Conservation (phyloP, 2,888 invertebrate genomes). For the Leptopterna dolabrata region DNA sequence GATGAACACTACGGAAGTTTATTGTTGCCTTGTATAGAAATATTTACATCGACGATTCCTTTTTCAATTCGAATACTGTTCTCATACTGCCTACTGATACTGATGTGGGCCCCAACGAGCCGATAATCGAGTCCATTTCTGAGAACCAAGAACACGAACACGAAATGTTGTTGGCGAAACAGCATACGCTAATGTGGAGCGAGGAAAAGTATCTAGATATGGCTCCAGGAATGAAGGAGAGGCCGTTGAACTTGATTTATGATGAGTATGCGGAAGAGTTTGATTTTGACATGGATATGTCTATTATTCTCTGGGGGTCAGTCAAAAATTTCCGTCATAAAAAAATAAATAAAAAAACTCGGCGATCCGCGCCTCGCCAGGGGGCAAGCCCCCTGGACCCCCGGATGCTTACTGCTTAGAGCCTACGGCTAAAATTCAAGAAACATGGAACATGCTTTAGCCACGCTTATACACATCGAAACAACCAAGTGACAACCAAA, state of each 20-base stretch:
- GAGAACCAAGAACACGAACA: background rate
- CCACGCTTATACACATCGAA: too few relatives aligned
- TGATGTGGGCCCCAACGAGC: background rate
- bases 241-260: background rate
- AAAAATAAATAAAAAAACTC: too few relatives aligned
- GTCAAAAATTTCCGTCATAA: too few relatives aligned
- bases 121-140: slow-evolving; percentile 5
- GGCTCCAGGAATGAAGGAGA: background rate
- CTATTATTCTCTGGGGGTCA: too few relatives aligned
- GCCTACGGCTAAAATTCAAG: too few relatives aligned
- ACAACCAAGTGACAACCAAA: too few relatives aligned
- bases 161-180: background rate
- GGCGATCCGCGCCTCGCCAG: too few relatives aligned
- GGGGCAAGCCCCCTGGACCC: too few relatives aligned
- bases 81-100: background rate
- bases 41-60: background rate
- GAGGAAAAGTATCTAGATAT: slow-evolving; percentile 10
- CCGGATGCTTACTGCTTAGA: too few relatives aligned
- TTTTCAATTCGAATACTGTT: background rate
- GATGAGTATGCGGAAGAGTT: background rate
- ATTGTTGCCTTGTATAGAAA: background rate
- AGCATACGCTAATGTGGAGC: slow-evolving; percentile 1
- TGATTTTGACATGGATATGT: too few relatives aligned
- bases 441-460: too few relatives aligned
- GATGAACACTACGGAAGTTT: too few relatives aligned